Evolutionary conservation across 2,797 vertebrate species (phyloP).

Genomic region (Coracias cyanogaster): DNA sequence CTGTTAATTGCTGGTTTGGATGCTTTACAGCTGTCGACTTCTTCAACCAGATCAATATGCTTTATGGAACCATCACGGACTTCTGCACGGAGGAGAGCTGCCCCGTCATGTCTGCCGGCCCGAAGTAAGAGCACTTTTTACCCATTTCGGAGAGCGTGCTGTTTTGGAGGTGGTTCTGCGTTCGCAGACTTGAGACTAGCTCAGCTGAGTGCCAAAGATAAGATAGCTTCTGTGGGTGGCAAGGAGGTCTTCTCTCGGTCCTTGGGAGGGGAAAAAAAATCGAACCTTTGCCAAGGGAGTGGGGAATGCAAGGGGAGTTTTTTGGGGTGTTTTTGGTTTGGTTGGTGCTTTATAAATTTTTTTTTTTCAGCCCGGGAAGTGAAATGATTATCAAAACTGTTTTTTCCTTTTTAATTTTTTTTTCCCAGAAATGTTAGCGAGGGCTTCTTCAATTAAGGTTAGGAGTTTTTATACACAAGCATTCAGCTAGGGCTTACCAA

Average conservation of each 20-base stretch:
- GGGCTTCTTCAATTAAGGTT: neutral
- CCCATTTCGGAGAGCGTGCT: fast-evolving
- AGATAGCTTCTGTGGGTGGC: neutral
- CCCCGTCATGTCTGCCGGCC: constrained; percentile 96
- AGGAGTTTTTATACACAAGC: neutral
- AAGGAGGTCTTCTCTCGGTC: neutral
- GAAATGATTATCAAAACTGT: neutral
- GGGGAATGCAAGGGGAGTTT: fast-evolving
- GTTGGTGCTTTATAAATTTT: neutral
- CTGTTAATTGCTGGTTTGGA: neutral
- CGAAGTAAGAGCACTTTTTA: constrained; percentile 85
- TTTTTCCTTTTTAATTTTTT: neutral
- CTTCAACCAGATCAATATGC: constrained; percentile 99
- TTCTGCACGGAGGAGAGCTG: constrained; percentile 97
- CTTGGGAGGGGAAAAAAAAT: neutral
- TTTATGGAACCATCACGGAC: constrained; percentile 97
- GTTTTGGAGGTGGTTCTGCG: neutral
- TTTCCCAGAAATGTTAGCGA: neutral
- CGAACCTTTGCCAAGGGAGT: too few relatives aligned
- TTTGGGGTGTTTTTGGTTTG: neutral
- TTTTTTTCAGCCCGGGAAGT: neutral
- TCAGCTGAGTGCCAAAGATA: neutral
- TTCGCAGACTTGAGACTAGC: neutral
- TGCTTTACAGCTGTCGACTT: constrained; percentile 92
- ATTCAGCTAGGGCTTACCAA: neutral